Percentiles rank a stretch among this genome's conserved stretches.
Evolutionary conservation across 2,797 vertebrate genomes (phyloP).

Genomic region (Orientallactaga sibirica): DNA sequence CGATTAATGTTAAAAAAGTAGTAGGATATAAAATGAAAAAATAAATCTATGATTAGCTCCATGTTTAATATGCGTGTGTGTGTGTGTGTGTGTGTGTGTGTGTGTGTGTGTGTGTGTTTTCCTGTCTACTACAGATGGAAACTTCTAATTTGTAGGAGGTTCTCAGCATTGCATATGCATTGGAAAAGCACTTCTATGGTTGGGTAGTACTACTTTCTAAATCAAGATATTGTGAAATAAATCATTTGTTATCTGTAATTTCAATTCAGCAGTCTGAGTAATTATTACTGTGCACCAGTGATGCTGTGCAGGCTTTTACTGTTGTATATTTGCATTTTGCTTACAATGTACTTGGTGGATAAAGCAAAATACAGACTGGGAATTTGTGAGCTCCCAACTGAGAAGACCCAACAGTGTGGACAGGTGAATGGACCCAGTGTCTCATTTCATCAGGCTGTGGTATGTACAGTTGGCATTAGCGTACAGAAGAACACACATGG

Average conservation of each 20-base stretch:
- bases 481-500: neutral
- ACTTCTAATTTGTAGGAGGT: neutral
- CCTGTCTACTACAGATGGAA: neutral
- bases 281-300: neutral
- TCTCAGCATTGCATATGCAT: neutral
- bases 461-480: neutral
- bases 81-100: neutral
- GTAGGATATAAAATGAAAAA: constrained; percentile 20
- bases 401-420: neutral
- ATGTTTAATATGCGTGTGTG: neutral
- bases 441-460: neutral
- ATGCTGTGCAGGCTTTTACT: neutral
- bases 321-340: neutral
- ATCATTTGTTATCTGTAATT: neutral
- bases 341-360: neutral
- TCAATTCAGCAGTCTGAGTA: constrained; percentile 15
- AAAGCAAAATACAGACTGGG: neutral
- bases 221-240: constrained; percentile 43
- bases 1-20: neutral
- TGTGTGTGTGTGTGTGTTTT: neutral
- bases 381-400: neutral
- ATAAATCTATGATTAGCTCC: neutral
- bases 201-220: neutral
- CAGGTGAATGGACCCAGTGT: neutral
- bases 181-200: neutral